Evolutionary conservation across 1,140 invertebrate species (phyloP).

Genomic region (Euglossa dilemma): DNA sequence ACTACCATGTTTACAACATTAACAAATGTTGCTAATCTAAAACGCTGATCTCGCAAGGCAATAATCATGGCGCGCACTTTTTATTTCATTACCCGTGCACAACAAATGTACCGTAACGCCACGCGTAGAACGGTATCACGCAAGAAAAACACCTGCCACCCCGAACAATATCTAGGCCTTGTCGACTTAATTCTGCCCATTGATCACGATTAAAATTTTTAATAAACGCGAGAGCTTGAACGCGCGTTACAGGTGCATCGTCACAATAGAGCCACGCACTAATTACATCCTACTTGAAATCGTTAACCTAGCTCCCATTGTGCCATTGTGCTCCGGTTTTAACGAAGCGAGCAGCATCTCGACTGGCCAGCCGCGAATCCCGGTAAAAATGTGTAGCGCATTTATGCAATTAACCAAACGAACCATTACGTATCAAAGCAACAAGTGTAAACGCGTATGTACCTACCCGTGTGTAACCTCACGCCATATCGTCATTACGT

Average conservation of each 20-base stretch:
- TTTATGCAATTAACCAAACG: slow-evolving; percentile 12
- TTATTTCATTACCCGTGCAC: no score
- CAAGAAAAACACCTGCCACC: no score
- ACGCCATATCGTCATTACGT: not conserved
- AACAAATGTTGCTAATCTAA: no score
- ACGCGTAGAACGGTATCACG: no score
- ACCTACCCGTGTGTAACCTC: no score
- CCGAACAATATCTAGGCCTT: no score
- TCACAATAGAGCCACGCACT: slow-evolving; percentile 12
- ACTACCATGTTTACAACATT: no score
- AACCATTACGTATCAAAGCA: not conserved
- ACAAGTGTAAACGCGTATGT: not conserved
- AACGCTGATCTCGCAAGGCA: no score
- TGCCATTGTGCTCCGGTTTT: slow-evolving; percentile 19
- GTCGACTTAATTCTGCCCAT: not conserved
- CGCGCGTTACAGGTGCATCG: not conserved
- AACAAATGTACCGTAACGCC: no score
- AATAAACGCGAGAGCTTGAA: not conserved
- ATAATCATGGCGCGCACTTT: no score
- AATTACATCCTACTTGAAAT: slow-evolving; percentile 39
- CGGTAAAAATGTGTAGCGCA: not conserved
- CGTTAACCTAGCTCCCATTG: slow-evolving; percentile 36
- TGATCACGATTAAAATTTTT: slow-evolving; percentile 8
- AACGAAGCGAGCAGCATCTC: slow-evolving; percentile 26
- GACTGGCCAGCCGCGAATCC: not conserved